These are phyloP conservation scores for Passer domesticus DNA, from an alignment of 2,113 vertebrate species.

Conservation along the genomic window DNA sequence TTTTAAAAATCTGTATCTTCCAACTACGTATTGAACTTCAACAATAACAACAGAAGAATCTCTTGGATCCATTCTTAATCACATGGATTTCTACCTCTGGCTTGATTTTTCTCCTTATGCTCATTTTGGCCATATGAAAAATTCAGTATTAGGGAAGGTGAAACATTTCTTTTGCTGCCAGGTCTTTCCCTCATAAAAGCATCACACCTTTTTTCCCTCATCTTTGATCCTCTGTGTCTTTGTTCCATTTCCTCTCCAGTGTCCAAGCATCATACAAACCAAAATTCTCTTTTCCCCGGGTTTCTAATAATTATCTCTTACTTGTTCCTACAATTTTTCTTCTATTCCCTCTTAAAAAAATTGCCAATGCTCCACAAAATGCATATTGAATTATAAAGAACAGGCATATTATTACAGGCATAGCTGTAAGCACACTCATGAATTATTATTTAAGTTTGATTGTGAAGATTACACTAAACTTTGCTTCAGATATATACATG, in stretches of 20 bases:
- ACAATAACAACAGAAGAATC: not conserved
- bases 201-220: not conserved
- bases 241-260: not conserved
- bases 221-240: not conserved
- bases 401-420: not conserved
- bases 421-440: not conserved
- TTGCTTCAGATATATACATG: not conserved
- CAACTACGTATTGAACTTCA: not conserved
- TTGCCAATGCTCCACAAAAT: not conserved
- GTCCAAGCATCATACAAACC: not conserved
- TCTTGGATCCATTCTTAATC: not conserved
- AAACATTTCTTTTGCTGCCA: not conserved
- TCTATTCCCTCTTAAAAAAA: not conserved
- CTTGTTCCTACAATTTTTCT: not conserved
- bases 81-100: not conserved
- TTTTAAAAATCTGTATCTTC: not conserved
- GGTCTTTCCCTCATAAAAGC: not conserved
- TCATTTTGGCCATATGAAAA: not conserved
- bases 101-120: not conserved
- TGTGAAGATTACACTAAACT: not conserved
- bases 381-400: not conserved
- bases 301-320: not conserved
- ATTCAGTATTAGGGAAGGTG: not conserved
- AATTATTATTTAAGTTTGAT: not conserved
- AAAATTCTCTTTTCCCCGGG: not conserved